These are phyloP conservation scores for Brachionus sp. DNA, from an alignment of 1,140 invertebrate species.

Conservation along the genomic window DNA sequence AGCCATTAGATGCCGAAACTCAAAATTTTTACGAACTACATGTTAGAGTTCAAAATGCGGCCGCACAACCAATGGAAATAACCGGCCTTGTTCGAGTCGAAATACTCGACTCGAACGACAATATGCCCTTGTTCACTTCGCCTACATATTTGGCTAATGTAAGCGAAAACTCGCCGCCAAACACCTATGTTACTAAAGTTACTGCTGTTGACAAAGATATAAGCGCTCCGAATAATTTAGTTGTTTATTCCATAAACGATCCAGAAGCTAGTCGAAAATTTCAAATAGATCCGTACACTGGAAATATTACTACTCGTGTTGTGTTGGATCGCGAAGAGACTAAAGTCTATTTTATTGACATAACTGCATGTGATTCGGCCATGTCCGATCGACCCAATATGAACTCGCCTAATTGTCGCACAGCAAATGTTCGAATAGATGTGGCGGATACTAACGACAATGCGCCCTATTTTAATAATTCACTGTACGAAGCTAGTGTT, in stretches of 20 bases:
- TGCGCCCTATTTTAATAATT: slow-evolving; percentile 91
- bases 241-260: slow-evolving; percentile 37
- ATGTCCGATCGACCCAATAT: slow-evolving; percentile 73
- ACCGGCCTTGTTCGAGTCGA: slow-evolving; percentile 87
- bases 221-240: slow-evolving; percentile 47
- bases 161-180: slow-evolving; percentile 71
- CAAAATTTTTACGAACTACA: slow-evolving; percentile 31
- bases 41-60: slow-evolving; percentile 69
- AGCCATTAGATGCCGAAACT: slow-evolving; percentile 29
- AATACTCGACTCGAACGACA: slow-evolving; percentile 80
- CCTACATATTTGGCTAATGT: slow-evolving; percentile 81
- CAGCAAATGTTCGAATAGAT: slow-evolving; percentile 71
- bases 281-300: slow-evolving; percentile 85
- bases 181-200: slow-evolving; percentile 89
- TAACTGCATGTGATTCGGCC: slow-evolving; percentile 84
- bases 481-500: slow-evolving; percentile 89
- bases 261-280: slow-evolving; percentile 61
- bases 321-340: slow-evolving; percentile 90
- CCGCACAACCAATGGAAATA: slow-evolving; percentile 85
- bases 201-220: slow-evolving; percentile 93
- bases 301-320: slow-evolving; percentile 86
- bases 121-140: slow-evolving; percentile 87
- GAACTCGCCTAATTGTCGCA: slow-evolving; percentile 45
- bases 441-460: slow-evolving; percentile 98
- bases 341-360: slow-evolving; percentile 87